Evolutionary conservation across 2,888 invertebrate genomes (phyloP).

Genomic region (Sesia bembeciformis): DNA sequence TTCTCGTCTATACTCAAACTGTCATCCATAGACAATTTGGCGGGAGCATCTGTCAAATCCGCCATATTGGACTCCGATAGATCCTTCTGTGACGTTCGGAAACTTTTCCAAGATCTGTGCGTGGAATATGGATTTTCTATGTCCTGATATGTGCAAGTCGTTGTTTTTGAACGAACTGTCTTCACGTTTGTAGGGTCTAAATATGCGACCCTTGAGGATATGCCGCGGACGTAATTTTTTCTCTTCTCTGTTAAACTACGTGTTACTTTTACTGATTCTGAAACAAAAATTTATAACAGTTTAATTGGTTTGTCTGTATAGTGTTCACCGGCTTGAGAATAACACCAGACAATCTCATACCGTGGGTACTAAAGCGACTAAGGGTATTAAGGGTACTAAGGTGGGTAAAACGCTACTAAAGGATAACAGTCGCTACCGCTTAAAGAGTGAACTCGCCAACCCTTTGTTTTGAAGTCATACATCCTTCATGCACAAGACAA

Average conservation of each 20-base stretch:
- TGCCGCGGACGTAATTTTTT: slow-evolving; percentile 78
- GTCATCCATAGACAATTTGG: slow-evolving; percentile 38
- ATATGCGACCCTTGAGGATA: slow-evolving; percentile 73
- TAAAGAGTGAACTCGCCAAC: too few species aligned
- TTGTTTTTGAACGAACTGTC: slow-evolving; percentile 38
- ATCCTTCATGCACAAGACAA: too few species aligned
- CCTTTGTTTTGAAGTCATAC: too few species aligned
- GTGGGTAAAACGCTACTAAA: too few species aligned
- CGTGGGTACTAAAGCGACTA: too few species aligned
- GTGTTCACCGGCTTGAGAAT: too few species aligned
- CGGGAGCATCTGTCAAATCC: slow-evolving; percentile 38
- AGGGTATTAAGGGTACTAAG: too few species aligned
- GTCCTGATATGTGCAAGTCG: slow-evolving; percentile 54
- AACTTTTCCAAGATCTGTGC: slow-evolving; percentile 64
- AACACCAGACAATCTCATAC: too few species aligned
- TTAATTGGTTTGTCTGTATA: too few species aligned
- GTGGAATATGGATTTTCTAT: slow-evolving; percentile 55
- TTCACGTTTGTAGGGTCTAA: slow-evolving; percentile 44
- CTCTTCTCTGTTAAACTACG: slow-evolving; percentile 76
- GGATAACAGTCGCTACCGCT: too few species aligned
- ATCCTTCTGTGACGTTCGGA: slow-evolving; percentile 52
- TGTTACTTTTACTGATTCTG: slow-evolving; percentile 69
- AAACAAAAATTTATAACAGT: slow-evolving; percentile 6
- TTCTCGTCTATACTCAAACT: slow-evolving; percentile 54
- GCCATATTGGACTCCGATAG: slow-evolving; percentile 37